These are phyloP conservation scores for Reinhardtius hippoglossoides DNA, from an alignment of 2,113 vertebrate genomes.

Conservation along the genomic window DNA sequence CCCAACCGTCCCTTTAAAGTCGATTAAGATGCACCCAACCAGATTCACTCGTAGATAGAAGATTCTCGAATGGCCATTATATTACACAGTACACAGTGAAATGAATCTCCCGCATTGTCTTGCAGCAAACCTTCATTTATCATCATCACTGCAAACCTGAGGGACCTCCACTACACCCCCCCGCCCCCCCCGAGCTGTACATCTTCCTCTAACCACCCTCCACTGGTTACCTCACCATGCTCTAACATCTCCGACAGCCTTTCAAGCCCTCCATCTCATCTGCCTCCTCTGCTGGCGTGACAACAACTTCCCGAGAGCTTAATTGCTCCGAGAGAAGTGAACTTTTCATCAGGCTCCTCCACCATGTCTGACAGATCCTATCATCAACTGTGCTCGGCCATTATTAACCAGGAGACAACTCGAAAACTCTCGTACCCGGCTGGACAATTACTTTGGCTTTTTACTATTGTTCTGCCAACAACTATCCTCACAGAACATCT, in stretches of 20 bases:
- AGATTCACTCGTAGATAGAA: no score
- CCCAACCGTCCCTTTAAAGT: no score
- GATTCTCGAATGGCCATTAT: not conserved
- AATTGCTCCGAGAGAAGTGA: conserved; percentile 38
- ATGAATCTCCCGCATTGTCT: not conserved
- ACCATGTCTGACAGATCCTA: conserved; percentile 38
- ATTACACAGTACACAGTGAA: not conserved
- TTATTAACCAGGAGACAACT: conserved; percentile 22
- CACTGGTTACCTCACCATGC: not conserved
- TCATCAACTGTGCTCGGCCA: conserved; percentile 26
- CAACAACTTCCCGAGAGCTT: conserved; percentile 40
- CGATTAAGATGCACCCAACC: no score
- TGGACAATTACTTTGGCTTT: not conserved
- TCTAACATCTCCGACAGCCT: not conserved
- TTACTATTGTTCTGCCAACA: conserved; percentile 4
- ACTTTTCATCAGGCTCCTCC: conserved; percentile 44
- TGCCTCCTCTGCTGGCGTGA: conserved; percentile 25
- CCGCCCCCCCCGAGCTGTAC: not conserved
- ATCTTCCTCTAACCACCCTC: not conserved
- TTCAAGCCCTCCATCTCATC: conserved; percentile 15
- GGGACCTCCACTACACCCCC: conserved; percentile 5
- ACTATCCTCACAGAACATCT: no score
- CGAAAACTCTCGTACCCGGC: not conserved
- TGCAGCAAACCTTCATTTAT: conserved; percentile 31
- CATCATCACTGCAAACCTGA: conserved; percentile 20